Percentiles rank a stretch among this genome's conserved stretches.
Conservation (phyloP, 2,888 invertebrate species). For the Scaptomyza reducta region DNA sequence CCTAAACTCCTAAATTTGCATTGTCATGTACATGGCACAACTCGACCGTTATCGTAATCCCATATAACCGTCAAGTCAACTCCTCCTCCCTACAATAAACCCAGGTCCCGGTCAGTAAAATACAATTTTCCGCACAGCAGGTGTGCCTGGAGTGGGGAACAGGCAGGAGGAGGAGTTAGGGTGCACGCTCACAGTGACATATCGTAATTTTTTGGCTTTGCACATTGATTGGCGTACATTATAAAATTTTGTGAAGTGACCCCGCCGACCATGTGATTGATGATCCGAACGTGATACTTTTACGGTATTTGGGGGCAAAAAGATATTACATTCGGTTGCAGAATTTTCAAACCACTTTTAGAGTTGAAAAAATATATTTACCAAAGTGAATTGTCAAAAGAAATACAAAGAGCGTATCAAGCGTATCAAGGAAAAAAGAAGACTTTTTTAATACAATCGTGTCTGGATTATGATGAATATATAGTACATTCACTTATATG, state of each 20-base stretch:
- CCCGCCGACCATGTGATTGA: conserved; percentile 66
- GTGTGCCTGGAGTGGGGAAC: conserved; percentile 34
- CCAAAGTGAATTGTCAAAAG: not conserved
- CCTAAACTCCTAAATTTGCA: conserved; percentile 15
- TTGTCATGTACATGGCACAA: conserved; percentile 30
- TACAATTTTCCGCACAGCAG: conserved; percentile 72
- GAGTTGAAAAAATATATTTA: not conserved
- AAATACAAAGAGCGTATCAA: no score
- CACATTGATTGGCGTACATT: conserved; percentile 73
- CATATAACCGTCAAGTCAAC: conserved; percentile 12
- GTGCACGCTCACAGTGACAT: conserved; percentile 29
- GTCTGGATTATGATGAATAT: no score
- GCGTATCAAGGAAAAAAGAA: no score
- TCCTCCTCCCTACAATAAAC: not conserved
- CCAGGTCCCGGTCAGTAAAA: conserved; percentile 28
- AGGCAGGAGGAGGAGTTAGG: conserved; percentile 14
- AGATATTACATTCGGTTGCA: conserved; percentile 9
- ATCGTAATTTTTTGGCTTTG: conserved; percentile 60
- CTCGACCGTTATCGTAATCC: conserved; percentile 35
- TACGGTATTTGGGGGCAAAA: conserved; percentile 26
- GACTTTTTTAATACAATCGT: no score
- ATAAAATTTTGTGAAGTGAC: conserved; percentile 57
- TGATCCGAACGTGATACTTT: conserved; percentile 58
- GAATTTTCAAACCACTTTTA: not conserved
- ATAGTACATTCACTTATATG: no score